Evolutionary conservation across 2,113 vertebrate genomes (phyloP).

Genomic region (Toxostoma redivivum): DNA sequence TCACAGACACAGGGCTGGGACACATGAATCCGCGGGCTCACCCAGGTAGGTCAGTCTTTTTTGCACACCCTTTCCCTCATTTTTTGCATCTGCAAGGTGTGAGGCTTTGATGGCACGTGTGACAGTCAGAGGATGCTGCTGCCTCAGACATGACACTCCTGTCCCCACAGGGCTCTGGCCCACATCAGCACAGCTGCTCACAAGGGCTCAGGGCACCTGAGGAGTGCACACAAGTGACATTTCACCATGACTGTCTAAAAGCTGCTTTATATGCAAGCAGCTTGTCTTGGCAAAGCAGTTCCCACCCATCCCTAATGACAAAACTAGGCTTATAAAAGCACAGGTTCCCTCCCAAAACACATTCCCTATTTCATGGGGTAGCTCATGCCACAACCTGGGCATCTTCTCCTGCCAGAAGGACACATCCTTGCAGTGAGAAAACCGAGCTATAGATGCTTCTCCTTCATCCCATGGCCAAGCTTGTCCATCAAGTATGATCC

Average conservation of each 20-base stretch:
- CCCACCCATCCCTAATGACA: not conserved
- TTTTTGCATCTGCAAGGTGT: accelerated
- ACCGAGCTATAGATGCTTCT: not conserved
- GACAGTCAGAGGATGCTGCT: not conserved
- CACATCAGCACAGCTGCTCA: not conserved
- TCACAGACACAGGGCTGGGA: not conserved
- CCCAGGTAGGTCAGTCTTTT: not conserved
- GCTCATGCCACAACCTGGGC: not conserved
- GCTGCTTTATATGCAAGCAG: not conserved
- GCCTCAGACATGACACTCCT: not conserved
- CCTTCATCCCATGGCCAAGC: not conserved
- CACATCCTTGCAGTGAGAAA: not conserved
- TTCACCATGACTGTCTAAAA: not conserved
- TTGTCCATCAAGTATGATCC: not conserved
- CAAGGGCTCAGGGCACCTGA: not conserved
- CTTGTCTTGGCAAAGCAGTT: not conserved
- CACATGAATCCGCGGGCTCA: not conserved
- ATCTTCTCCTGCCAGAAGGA: not conserved
- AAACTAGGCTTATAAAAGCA: not conserved
- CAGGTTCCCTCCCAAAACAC: not conserved
- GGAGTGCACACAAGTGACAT: not conserved
- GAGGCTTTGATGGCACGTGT: not conserved
- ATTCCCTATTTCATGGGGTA: accelerated
- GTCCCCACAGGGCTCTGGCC: not conserved
- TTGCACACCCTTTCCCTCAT: not conserved